phyloP scores from a whole-genome alignment of 2,113 vertebrate species.

The Isichthys henryi region DNA sequence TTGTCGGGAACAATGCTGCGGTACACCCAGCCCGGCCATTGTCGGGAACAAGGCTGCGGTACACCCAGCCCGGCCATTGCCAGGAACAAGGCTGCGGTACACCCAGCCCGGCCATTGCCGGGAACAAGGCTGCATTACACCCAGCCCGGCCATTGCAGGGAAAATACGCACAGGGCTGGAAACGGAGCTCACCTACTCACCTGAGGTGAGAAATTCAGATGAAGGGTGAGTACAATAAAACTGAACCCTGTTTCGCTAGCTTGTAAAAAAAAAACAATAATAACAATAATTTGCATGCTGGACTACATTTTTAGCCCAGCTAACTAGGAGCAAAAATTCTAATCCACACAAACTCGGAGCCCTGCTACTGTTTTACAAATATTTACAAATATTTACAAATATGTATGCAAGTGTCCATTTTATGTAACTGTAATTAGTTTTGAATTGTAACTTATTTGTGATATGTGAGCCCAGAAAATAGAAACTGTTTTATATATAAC shows the following conservation, averaged over 20 bases:
- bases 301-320: not conserved
- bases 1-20: too few relatives aligned
- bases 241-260: not conserved
- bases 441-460: not conserved
- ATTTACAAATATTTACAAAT: too few relatives aligned
- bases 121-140: not conserved
- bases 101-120: not conserved
- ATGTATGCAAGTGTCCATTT: not conserved
- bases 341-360: not conserved
- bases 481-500: not conserved
- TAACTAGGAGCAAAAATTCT: not conserved
- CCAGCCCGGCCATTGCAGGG: not conserved
- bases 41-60: too few relatives aligned
- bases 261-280: not conserved
- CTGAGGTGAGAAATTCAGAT: not conserved
- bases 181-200: not conserved
- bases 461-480: not conserved
- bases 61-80: too few relatives aligned
- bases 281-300: not conserved
- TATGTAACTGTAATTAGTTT: not conserved
- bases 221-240: not conserved
- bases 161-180: not conserved
- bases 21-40: too few relatives aligned
- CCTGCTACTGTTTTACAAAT: not conserved
- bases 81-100: rapidly evolving